Percentiles rank a stretch among this genome's conserved stretches.
These are phyloP conservation scores for Podilymbus podiceps DNA, from an alignment of 2,113 vertebrate genomes.

Conservation along the genomic window DNA sequence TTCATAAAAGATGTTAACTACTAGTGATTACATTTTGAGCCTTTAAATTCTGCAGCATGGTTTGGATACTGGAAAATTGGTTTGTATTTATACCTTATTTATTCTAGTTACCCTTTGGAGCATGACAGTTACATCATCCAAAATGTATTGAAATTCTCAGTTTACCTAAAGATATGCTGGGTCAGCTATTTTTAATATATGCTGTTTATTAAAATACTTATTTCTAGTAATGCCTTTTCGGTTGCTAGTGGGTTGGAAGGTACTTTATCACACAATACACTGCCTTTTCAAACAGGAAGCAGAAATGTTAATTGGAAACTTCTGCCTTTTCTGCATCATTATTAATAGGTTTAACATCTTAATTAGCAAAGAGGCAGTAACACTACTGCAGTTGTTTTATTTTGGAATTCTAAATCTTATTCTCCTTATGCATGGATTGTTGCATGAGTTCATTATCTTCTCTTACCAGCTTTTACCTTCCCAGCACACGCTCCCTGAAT, in stretches of 20 bases:
- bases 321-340: background rate
- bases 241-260: background rate
- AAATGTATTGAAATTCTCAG: background rate
- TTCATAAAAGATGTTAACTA: background rate
- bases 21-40: background rate
- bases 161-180: background rate
- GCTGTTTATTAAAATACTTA: background rate
- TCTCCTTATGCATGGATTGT: background rate
- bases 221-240: background rate
- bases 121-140: background rate
- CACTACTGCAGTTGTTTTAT: background rate
- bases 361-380: fast-evolving
- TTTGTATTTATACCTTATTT: background rate
- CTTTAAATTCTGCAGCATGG: background rate
- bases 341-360: background rate
- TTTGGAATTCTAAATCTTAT: background rate
- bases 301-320: background rate
- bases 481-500: background rate
- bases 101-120: background rate
- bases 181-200: background rate
- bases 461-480: background rate
- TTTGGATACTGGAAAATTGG: background rate
- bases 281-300: background rate
- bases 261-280: background rate
- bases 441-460: background rate